Evolutionary conservation across 2,113 vertebrate genomes (phyloP).

Genomic region (Tachuris rubrigastra): DNA sequence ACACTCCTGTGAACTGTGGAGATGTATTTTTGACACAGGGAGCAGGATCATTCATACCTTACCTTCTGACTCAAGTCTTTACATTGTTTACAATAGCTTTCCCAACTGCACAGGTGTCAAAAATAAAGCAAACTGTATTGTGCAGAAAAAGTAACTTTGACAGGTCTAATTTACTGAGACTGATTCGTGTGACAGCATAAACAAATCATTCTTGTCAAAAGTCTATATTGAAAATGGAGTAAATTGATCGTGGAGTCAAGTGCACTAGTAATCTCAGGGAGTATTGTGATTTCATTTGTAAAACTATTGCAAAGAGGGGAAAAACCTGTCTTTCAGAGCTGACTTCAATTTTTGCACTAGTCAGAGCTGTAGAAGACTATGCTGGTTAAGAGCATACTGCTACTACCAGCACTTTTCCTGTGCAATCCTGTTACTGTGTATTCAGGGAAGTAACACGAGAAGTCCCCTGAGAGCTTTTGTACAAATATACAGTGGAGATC

Average conservation of each 20-base stretch:
- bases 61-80: slow-evolving; percentile 22
- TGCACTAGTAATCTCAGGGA: slow-evolving; percentile 59
- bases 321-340: slow-evolving; percentile 28
- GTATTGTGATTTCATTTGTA: slow-evolving; percentile 66
- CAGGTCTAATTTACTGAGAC: slow-evolving; percentile 69
- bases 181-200: slow-evolving; percentile 67
- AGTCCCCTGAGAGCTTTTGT: slow-evolving; percentile 35
- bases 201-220: slow-evolving; percentile 75
- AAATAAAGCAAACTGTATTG: slow-evolving; percentile 61
- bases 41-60: not conserved
- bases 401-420: slow-evolving; percentile 15
- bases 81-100: slow-evolving; percentile 44
- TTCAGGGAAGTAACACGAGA: slow-evolving; percentile 60
- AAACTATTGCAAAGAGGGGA: slow-evolving; percentile 25
- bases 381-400: not conserved
- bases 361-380: not conserved
- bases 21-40: not conserved
- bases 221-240: slow-evolving; percentile 64
- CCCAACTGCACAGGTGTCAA: slow-evolving; percentile 51
- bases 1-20: not conserved
- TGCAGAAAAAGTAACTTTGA: slow-evolving; percentile 68
- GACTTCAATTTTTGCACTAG: not conserved
- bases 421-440: slow-evolving; percentile 32
- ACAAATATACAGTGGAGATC: slow-evolving; percentile 66
- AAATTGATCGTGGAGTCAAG: slow-evolving; percentile 65